Evolutionary conservation across 2,888 invertebrate species (phyloP).

Genomic region (Masnerella sp.): DNA sequence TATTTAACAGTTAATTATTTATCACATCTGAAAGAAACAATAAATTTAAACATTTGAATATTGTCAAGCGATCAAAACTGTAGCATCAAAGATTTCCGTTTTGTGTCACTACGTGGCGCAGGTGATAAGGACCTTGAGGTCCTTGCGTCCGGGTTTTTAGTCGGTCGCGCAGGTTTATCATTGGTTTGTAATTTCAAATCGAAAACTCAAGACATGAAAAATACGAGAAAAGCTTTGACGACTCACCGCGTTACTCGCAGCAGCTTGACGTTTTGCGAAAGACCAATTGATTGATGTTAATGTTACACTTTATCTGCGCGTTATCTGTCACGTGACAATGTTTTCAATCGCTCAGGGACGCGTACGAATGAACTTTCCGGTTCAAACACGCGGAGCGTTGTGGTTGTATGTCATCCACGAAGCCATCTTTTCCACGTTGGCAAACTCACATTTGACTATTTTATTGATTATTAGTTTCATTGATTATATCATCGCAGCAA

Average conservation of each 20-base stretch:
- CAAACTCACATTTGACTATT: conserved; percentile 15
- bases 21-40: too few relatives aligned
- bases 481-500: too few relatives aligned
- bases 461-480: too few relatives aligned
- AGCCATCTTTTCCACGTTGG: conserved; percentile 32
- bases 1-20: too few relatives aligned
- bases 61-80: not conserved
- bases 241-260: conserved; percentile 5
- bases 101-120: conserved; percentile 12
- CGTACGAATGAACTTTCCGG: conserved; percentile 24
- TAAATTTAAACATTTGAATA: not conserved
- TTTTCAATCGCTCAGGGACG: conserved; percentile 25
- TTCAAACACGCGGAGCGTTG: conserved; percentile 22
- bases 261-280: not conserved
- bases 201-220: not conserved
- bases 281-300: conserved; percentile 18
- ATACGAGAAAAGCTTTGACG: not conserved
- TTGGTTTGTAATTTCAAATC: conserved; percentile 12
- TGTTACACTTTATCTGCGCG: conserved; percentile 17
- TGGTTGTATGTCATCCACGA: conserved; percentile 25
- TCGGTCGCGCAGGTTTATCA: not conserved
- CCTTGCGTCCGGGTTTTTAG: conserved; percentile 2
- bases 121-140: conserved; percentile 9
- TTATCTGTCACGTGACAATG: conserved; percentile 28
- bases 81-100: not conserved